These are phyloP conservation scores for Dallia pectoralis DNA, from an alignment of 2,797 vertebrate genomes.

Conservation along the genomic window DNA sequence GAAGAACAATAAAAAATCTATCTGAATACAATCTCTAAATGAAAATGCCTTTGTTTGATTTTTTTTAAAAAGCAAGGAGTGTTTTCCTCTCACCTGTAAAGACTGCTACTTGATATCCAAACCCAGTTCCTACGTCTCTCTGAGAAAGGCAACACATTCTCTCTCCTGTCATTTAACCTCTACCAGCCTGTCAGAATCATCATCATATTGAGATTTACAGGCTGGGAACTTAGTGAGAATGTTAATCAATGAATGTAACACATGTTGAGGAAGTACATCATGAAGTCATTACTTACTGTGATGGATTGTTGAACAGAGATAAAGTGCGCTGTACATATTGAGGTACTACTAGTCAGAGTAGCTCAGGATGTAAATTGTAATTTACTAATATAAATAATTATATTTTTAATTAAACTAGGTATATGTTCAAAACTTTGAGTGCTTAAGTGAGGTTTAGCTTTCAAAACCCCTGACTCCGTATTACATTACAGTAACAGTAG, in stretches of 20 bases:
- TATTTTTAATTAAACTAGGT: too few species aligned
- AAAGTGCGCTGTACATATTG: background rate
- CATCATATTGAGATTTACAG: background rate
- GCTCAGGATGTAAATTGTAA: too few species aligned
- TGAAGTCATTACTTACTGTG: background rate
- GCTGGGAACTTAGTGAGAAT: background rate
- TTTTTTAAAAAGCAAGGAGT: background rate
- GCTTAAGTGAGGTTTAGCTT: too few species aligned
- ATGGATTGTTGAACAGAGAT: background rate
- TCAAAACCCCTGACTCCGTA: too few species aligned
- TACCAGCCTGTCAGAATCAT: background rate
- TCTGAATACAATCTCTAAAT: background rate
- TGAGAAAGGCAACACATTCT: background rate
- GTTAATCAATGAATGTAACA: background rate
- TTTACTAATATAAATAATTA: too few species aligned
- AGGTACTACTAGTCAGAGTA: background rate
- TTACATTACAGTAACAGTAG: too few species aligned
- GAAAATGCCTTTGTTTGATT: background rate
- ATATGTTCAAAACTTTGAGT: too few species aligned
- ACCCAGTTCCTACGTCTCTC: background rate
- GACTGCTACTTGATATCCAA: background rate
- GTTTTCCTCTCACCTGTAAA: background rate
- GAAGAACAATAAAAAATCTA: background rate
- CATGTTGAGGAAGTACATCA: background rate
- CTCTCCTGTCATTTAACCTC: background rate